phyloP scores from a whole-genome alignment of 2,797 vertebrate genomes.

The Gouania willdenowi region DNA sequence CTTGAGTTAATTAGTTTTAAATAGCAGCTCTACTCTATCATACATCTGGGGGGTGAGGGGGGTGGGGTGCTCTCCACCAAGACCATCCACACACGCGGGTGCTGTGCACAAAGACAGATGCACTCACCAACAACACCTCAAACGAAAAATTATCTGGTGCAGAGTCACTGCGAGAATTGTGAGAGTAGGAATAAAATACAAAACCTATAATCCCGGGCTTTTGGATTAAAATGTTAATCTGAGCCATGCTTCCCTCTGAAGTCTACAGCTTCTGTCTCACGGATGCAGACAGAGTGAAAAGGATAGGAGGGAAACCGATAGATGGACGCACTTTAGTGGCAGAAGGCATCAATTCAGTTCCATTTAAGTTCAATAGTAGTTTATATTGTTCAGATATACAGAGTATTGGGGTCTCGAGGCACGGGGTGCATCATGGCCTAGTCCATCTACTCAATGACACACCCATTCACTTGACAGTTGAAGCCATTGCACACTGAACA shows the following conservation, averaged over 20 bases:
- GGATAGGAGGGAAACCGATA: slow-evolving; percentile 13
- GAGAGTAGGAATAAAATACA: slow-evolving; percentile 68
- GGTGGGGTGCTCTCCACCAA: slow-evolving; percentile 12
- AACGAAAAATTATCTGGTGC: slow-evolving; percentile 38
- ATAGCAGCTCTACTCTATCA: slow-evolving; percentile 30
- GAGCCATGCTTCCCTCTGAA: slow-evolving; percentile 63
- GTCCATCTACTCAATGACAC: no score
- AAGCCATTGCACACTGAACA: no score
- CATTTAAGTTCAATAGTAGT: no score
- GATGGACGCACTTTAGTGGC: slow-evolving; percentile 2
- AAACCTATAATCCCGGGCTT: slow-evolving; percentile 74
- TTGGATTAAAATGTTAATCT: slow-evolving; percentile 78
- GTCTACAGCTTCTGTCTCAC: slow-evolving; percentile 50
- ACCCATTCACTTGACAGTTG: no score
- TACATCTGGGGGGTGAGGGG: no score
- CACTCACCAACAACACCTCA: slow-evolving; percentile 34
- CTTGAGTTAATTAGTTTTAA: slow-evolving; percentile 64
- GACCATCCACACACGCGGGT: slow-evolving; percentile 12
- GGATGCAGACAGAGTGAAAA: slow-evolving; percentile 30
- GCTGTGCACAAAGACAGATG: slow-evolving; percentile 4
- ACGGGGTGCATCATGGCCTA: no score
- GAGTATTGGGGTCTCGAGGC: no score
- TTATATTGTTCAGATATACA: no score
- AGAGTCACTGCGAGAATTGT: slow-evolving; percentile 41
- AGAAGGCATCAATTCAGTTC: no score